Conservation (phyloP, 2,888 invertebrate species). For the Cerceris ruficornis region DNA sequence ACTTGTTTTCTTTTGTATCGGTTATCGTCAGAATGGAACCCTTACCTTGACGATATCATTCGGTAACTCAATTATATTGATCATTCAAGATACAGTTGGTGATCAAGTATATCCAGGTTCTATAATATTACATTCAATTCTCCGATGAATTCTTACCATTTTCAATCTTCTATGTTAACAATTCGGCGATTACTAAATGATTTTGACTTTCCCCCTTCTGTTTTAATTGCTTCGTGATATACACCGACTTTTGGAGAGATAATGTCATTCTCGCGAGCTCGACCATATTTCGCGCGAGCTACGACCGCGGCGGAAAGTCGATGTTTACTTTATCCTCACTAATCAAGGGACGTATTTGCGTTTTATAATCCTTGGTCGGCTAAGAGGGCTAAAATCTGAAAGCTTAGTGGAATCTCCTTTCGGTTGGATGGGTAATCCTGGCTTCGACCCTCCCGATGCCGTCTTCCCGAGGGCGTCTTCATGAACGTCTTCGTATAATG, state of each 20-base stretch:
- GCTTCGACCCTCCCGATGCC: constrained; percentile 58
- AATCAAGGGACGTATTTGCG: constrained; percentile 81
- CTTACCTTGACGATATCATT: neutral
- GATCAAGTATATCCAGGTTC: too few relatives aligned
- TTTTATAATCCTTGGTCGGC: constrained; percentile 80
- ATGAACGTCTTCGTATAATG: constrained; percentile 67
- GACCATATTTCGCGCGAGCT: constrained; percentile 57
- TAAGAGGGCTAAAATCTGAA: constrained; percentile 80
- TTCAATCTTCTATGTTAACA: too few relatives aligned
- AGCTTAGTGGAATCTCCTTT: constrained; percentile 80
- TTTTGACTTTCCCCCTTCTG: too few relatives aligned
- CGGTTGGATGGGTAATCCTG: constrained; percentile 75
- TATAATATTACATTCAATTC: too few relatives aligned
- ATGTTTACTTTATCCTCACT: constrained; percentile 80
- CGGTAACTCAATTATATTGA: too few relatives aligned
- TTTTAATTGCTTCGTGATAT: neutral
- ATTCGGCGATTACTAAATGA: too few relatives aligned
- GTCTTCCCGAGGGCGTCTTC: constrained; percentile 59
- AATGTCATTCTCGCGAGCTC: constrained; percentile 39
- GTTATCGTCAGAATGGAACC: neutral
- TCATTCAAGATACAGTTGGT: too few relatives aligned
- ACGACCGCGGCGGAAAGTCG: constrained; percentile 66
- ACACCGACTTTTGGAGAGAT: neutral
- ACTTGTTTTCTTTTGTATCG: constrained; percentile 8
- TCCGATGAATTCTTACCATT: too few relatives aligned